These are phyloP conservation scores for Apodemus agrarius DNA, from an alignment of 2,797 vertebrate species.

Conservation along the genomic window DNA sequence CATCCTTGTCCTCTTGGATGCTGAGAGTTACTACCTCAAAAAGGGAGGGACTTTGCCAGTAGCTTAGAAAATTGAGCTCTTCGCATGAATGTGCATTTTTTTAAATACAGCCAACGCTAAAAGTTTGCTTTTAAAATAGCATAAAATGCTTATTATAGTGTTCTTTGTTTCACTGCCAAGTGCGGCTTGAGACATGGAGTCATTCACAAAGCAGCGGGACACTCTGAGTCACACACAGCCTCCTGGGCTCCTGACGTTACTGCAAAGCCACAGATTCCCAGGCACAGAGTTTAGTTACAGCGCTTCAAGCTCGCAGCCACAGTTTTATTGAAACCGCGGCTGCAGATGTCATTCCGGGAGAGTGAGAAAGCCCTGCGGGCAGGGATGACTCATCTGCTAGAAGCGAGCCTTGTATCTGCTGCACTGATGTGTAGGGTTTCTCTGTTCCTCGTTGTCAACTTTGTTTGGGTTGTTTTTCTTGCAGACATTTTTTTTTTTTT, in stretches of 20 bases:
- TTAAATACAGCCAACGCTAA: slow-evolving; percentile 79
- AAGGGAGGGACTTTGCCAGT: slow-evolving; percentile 81
- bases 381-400: neutral
- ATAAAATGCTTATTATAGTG: slow-evolving; percentile 82
- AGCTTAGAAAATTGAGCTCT: slow-evolving; percentile 76
- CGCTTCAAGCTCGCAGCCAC: slow-evolving; percentile 63
- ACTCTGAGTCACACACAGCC: slow-evolving; percentile 82
- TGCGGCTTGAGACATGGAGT: slow-evolving; percentile 83
- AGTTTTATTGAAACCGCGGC: slow-evolving; percentile 49
- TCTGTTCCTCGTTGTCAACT: neutral
- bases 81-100: slow-evolving; percentile 77
- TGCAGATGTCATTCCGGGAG: slow-evolving; percentile 72
- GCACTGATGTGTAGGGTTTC: neutral
- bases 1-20: slow-evolving; percentile 75
- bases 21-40: slow-evolving; percentile 61
- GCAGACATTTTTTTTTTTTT: neutral
- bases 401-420: neutral
- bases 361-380: neutral
- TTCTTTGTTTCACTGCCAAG: slow-evolving; percentile 87
- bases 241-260: slow-evolving; percentile 83
- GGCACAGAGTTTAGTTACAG: slow-evolving; percentile 62
- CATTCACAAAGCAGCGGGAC: slow-evolving; percentile 85
- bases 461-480: slow-evolving; percentile 40
- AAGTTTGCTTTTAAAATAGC: slow-evolving; percentile 83
- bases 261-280: slow-evolving; percentile 60